phyloP scores from a whole-genome alignment of 1,140 invertebrate species.

The Oreohelix idahoensis region DNA sequence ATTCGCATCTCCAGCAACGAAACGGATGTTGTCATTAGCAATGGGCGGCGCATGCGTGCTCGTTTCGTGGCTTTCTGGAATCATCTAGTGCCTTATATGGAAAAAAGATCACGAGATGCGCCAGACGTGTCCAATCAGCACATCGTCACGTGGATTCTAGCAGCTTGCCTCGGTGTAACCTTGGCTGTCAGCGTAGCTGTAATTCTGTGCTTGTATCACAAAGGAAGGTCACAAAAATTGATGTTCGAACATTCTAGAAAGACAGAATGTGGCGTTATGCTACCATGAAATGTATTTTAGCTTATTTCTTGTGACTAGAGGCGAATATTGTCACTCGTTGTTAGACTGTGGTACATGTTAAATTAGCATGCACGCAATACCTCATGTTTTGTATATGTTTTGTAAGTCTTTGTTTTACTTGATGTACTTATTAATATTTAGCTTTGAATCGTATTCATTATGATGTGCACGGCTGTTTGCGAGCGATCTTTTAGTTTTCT shows the following conservation, averaged over 20 bases:
- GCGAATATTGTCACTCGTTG: too few relatives aligned
- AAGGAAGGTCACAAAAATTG: not conserved
- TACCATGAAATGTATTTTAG: too few relatives aligned
- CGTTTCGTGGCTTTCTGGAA: conserved; percentile 49
- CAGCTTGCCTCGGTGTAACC: conserved; percentile 22
- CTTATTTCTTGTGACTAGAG: too few relatives aligned
- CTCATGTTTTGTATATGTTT: too few relatives aligned
- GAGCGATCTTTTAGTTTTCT: too few relatives aligned
- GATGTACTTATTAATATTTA: too few relatives aligned
- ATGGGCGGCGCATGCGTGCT: conserved; percentile 32
- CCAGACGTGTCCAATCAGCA: not conserved
- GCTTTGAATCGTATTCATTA: too few relatives aligned
- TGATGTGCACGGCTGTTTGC: too few relatives aligned
- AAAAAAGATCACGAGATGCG: too few relatives aligned
- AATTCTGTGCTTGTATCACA: conserved; percentile 32
- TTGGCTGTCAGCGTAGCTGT: conserved; percentile 32
- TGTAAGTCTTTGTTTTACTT: too few relatives aligned
- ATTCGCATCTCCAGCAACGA: conserved; percentile 41
- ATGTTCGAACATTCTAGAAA: conserved; percentile 16
- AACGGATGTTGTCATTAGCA: conserved; percentile 15
- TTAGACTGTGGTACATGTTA: too few relatives aligned
- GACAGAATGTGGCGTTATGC: not conserved
- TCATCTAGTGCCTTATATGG: conserved; percentile 33
- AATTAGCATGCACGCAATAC: too few relatives aligned
- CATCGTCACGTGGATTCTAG: conserved; percentile 40